A percentile compares a stretch with the other conserved stretches of the same genome.
Conservation (phyloP, 2,888 invertebrate genomes). For the Xestoiulus laeticollis region DNA sequence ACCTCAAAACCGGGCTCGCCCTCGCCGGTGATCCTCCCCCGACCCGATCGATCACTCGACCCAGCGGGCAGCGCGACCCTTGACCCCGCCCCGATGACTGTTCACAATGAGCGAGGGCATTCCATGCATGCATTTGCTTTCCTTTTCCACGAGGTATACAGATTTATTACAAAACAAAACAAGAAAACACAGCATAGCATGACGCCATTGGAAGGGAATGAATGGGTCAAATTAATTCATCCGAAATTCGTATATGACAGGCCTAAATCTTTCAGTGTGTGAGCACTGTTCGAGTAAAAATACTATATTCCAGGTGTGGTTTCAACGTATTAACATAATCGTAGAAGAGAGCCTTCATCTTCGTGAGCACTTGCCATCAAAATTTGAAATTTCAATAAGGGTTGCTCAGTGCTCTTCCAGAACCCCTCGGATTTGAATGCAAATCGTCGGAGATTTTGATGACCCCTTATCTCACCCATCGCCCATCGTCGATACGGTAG, state of each 20-base stretch:
- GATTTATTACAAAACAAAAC: no score
- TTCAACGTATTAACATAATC: not conserved
- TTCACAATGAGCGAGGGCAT: not conserved
- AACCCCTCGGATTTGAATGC: not conserved
- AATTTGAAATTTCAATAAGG: not conserved
- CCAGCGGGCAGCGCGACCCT: not conserved
- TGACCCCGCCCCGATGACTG: constrained; percentile 20
- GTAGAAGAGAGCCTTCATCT: not conserved
- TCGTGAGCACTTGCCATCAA: not conserved
- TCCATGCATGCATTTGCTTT: not conserved
- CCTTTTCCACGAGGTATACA: no score
- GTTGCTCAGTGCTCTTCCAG: not conserved
- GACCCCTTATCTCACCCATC: not conserved
- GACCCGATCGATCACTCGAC: constrained; percentile 12
- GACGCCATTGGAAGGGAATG: no score
- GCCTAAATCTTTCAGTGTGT: no score
- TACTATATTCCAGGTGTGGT: no score
- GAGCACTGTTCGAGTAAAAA: no score
- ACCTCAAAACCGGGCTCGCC: not conserved
- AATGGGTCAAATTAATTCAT: no score
- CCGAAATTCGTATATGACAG: no score
- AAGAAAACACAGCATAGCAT: no score
- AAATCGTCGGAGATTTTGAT: not conserved
- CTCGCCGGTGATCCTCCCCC: constrained; percentile 3
- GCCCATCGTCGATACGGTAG: constrained; percentile 12